Evolutionary conservation across 2,113 vertebrate genomes (phyloP), one percentile per base, ranked within the genome.

Genomic region (Fukomys damarensis): DNA sequence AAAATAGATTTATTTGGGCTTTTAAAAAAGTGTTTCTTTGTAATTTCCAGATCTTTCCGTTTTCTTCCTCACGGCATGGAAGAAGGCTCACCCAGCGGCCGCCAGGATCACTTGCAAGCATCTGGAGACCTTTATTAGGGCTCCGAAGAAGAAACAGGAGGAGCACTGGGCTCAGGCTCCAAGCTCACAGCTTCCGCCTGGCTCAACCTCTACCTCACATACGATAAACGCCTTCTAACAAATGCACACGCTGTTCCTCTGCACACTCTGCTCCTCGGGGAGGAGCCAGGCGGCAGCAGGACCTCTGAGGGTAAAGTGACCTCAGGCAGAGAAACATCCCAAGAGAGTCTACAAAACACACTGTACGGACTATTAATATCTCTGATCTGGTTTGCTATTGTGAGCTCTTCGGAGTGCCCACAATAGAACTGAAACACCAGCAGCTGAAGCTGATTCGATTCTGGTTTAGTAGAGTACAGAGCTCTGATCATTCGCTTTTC

Each of bases 141-240:
- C 7, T 81, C 28, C 14, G 38, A 89, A 72, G 43, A n/a, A 11
- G 32, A 87, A 63, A 72, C 1, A 65, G 83, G 85, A 19, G 8
- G 22, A 89, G 32, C 4, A 66, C 0, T 56, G 92, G 41, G 22
- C 7, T 85, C 94, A 89, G 94, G 0, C 81, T 59, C 41, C 32
- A 90, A 74, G 76, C n/a, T 68, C 91, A 93, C 46, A 86, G 95
- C 91, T 98, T 56, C 41, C 46, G 94, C 94, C 88, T 30, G 43
- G 70, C 74, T 91, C 35, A 52, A 11, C 87, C 32, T 87, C 88
- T 93, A 86, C 41, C 61, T 76, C 56, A 32, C 43, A 87, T 81
- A 52, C 66, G 82, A 76, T 38, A 77, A 93, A 58, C 2, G 35
- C 32, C 32, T 72, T 12, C 0, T 0, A 46, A 83, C 82, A 82